A percentile compares a stretch with the other conserved stretches of the same genome.
Conservation (phyloP, 2,113 vertebrate species). For the Microtus oregoni region DNA sequence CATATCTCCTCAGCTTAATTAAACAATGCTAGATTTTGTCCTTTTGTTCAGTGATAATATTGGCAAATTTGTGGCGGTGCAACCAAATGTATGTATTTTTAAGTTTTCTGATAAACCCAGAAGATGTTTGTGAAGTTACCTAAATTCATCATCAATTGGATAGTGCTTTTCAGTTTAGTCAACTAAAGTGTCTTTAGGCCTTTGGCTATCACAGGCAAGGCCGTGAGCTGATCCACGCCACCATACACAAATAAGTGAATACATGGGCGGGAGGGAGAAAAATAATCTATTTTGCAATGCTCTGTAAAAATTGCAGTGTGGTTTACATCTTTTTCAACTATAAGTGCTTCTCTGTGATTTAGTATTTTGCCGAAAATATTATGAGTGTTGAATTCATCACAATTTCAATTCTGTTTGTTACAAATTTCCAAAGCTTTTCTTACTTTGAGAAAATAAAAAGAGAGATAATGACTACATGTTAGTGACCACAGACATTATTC, state of each 20-base stretch:
- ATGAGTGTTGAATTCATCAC: background rate
- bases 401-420: constrained; percentile 5
- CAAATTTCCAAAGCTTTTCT: background rate
- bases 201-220: no score
- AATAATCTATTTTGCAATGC: background rate
- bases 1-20: background rate
- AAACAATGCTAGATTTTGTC: background rate
- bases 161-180: background rate
- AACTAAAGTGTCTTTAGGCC: background rate
- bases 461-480: background rate
- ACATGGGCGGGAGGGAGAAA: background rate
- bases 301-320: background rate
- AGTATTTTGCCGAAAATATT: constrained; percentile 8
- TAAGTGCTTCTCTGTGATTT: background rate
- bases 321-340: background rate
- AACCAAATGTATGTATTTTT: background rate
- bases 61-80: background rate
- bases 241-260: background rate
- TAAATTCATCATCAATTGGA: background rate
- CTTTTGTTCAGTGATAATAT: background rate
- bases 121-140: background rate
- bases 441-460: background rate
- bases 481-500: background rate
- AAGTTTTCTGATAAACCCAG: background rate
- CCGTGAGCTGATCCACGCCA: background rate